Conservation (phyloP, 2,113 vertebrate genomes). For the Perca schrenkii region DNA sequence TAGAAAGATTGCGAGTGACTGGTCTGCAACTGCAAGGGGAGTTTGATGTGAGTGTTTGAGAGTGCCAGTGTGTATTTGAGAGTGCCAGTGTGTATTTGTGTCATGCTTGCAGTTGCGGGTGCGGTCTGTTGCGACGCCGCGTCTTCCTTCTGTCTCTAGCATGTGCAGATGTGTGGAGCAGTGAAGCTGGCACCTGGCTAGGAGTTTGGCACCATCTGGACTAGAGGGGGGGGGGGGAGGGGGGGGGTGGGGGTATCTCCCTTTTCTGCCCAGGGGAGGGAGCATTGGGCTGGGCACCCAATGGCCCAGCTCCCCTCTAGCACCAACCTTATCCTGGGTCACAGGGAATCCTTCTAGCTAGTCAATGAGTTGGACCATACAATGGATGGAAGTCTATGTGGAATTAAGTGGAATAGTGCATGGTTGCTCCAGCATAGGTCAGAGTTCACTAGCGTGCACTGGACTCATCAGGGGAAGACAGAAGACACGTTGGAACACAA, state of each 20-base stretch:
- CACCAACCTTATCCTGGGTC: constrained; percentile 57
- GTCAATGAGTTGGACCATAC: constrained; percentile 60
- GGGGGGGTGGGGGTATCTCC: constrained; percentile 21
- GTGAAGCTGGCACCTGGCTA: constrained; percentile 65
- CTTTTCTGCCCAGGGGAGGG: constrained; percentile 63
- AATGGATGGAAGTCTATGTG: constrained; percentile 76
- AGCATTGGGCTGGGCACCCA: constrained; percentile 60
- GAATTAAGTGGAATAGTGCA: constrained; percentile 77
- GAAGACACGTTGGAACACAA: constrained; percentile 62
- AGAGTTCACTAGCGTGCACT: constrained; percentile 66
- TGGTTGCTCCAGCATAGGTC: constrained; percentile 72
- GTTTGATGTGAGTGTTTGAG: constrained; percentile 38
- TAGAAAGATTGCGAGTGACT: constrained; percentile 31
- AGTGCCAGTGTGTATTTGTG: constrained; percentile 44
- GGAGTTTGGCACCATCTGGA: constrained; percentile 69
- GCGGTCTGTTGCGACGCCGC: constrained; percentile 51
- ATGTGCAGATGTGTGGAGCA: constrained; percentile 76
- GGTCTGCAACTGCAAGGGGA: constrained; percentile 46
- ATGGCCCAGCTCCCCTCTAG: constrained; percentile 56
- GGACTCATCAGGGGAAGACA: constrained; percentile 74
- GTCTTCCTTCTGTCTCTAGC: constrained; percentile 45
- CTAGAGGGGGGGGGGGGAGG: constrained; percentile 22
- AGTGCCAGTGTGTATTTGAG: constrained; percentile 40
- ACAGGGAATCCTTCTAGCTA: constrained; percentile 59
- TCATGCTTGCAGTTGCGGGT: constrained; percentile 56